Base-by-base conservation (phyloP, 2,888 invertebrate species). In the Diarsia mendica region DNA sequence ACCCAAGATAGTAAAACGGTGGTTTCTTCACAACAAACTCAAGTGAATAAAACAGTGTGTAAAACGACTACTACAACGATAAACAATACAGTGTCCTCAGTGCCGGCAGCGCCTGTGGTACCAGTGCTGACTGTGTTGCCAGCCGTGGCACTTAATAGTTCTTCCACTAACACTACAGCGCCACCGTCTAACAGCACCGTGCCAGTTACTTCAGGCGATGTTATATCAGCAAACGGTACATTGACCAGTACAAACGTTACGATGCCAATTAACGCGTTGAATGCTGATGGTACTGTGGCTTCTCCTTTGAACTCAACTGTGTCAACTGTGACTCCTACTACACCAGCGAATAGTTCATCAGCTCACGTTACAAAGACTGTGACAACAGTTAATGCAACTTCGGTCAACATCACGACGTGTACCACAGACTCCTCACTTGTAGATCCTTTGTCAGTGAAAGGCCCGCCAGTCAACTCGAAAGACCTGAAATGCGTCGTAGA, bases 401-500 rank as follows among this genome's bases (percentile, higher is more conserved):
- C 76, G 48, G 85, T 89, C 0, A 93, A 91, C 63, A 85, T 86
- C 39, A 90, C 94, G 72, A 82, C 88, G 1, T 93, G 93, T 83
- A 92, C 89, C 0, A 90, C 91, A 10, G 86, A 83, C 28, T 81
- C 90, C 0, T 87, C 89, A 4, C 81, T 87, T 11, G 91, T 91
- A 1, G 96, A 96, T 85, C 96, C 96, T 2, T 63, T 96, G 39
- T 85, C 60, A 4, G 87, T 92, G 2, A 93, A 92, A 82, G 96
- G 96, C 1, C 89, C 93, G 8, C 87, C 88, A 10, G 68, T 93
- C 0, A 90, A 93, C 68, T 65, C 90, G 9, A 85, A 89, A 9
- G 84, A 91, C 2, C 93, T 93, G 89, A 90, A 94, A 78, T 96
- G 96, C 82, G 86, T 88, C 46, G 92, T 96, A 0, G 94, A 95